These are phyloP conservation scores for Muricea muricata DNA, from an alignment of 92 coral and sea anemone genomes.

Conservation along the genomic window DNA sequence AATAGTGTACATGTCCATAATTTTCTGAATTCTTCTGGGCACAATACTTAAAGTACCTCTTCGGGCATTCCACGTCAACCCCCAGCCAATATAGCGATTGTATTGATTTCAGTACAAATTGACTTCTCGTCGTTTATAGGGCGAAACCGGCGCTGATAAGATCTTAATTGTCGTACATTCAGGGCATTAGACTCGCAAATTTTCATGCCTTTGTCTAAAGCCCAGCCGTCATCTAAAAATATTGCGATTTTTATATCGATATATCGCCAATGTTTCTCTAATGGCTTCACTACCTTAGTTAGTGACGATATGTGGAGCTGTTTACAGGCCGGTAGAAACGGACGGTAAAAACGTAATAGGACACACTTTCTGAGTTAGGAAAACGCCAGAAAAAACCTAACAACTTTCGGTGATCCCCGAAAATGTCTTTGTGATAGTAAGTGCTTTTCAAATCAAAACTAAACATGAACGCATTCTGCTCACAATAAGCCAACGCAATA, in stretches of 20 bases:
- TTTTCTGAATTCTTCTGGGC: constrained; percentile 50
- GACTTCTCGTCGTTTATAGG: constrained; percentile 61
- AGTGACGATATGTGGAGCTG: constrained; percentile 16
- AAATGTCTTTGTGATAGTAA: no score
- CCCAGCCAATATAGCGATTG: constrained; percentile 73
- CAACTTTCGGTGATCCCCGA: no score
- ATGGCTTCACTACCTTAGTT: background rate
- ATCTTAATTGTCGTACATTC: no score
- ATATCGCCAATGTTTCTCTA: constrained; percentile 12
- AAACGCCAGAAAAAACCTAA: no score
- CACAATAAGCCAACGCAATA: no score
- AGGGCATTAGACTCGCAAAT: background rate
- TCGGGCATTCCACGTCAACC: constrained; percentile 46
- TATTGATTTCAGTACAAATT: no score
- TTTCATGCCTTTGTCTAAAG: background rate
- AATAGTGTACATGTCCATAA: constrained; percentile 2
- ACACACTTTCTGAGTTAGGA: no score
- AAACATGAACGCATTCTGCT: no score
- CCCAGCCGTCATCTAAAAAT: no score
- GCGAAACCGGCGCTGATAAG: constrained; percentile 47
- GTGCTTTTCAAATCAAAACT: no score
- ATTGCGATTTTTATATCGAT: no score
- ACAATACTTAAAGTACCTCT: constrained; percentile 55
- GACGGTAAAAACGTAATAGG: constrained; percentile 18
- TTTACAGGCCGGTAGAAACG: constrained; percentile 8